Conservation (phyloP, 2,888 invertebrate genomes). For the Frankliniella intonsa region DNA sequence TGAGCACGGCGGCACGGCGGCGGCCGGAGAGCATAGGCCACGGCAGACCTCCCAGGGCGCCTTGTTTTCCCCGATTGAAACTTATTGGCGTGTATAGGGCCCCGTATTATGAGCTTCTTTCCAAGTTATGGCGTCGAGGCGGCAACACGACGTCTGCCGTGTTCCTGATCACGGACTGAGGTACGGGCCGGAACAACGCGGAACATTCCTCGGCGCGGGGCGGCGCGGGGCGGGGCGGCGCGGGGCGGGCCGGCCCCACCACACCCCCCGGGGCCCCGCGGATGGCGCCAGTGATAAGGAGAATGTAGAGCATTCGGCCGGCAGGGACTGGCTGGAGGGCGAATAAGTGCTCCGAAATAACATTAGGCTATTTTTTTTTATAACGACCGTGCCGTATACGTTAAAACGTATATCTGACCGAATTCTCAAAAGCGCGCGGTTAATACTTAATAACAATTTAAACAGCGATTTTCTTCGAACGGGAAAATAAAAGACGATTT, state of each 20-base stretch:
- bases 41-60: constrained; percentile 3
- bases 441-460: too few relatives aligned
- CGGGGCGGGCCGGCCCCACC: too few relatives aligned
- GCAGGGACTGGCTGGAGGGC: too few relatives aligned
- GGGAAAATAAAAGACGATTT: too few relatives aligned
- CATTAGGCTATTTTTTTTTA: too few relatives aligned
- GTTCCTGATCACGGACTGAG: constrained; percentile 18
- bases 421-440: too few relatives aligned
- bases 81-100: constrained; percentile 8
- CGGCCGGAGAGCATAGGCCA: neutral
- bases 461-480: too few relatives aligned
- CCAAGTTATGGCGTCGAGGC: constrained; percentile 17
- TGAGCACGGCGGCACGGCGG: neutral
- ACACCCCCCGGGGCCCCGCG: neutral
- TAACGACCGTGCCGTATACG: too few relatives aligned
- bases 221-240: neutral
- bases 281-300: neutral
- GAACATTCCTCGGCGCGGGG: neutral
- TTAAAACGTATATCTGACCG: too few relatives aligned
- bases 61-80: constrained; percentile 19
- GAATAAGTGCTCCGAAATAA: too few relatives aligned
- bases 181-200: neutral
- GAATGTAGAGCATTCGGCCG: too few relatives aligned
- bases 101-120: constrained; percentile 20
- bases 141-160: constrained; percentile 13